Evolutionary conservation across 2,113 vertebrate genomes (phyloP), one percentile per base, ranked within the genome.

Genomic region (Mirza zaza): DNA sequence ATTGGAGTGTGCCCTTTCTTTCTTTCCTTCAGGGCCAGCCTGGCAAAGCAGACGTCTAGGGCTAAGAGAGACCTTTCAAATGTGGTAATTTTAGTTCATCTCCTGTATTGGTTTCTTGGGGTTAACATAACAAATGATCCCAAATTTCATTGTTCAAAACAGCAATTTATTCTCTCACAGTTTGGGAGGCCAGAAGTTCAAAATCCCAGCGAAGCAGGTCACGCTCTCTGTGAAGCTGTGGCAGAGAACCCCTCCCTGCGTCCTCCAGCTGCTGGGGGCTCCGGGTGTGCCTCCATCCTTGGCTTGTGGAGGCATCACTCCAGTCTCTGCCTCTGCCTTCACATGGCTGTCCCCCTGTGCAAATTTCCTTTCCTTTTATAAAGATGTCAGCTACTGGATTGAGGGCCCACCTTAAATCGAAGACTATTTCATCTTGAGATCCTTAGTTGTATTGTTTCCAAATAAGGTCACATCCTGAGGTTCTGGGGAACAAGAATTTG

Each of bases 161-260:
- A 71, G 17, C 68, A 42, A 39, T 5, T 8, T 83, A 36, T 94
- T 34, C 15, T 57, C 23, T 80, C 63, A 42, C 3, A 57, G 18
- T 59, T 34, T 21, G 73, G 21, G 39, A 75, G 25, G 21, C 1
- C 23, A 48, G 18, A 36, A 76, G 15, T 45, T 70, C 42, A 68
- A 21, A 34, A 20, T 12, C 9, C 1, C 5, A 6, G 3, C 8
- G 25, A 20, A 17, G n/a, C 29, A 10, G n/a, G 23, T 23, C 23
- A 1, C 1, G 8, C 0, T 67, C 13, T 13, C 27, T 50, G 12
- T 6, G 7, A 32, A 23, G 25, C 59, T 73, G 20, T 20, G 6
- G 10, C 14, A 11, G 13, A 21, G 7, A 52, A 3, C 6, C 48
- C 6, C 9, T 18, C 21, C 27, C 59, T 34, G 17, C 6, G 1